These are phyloP conservation scores for Eospalax fontanierii DNA, from an alignment of 2,797 vertebrate species.

Conservation along the genomic window DNA sequence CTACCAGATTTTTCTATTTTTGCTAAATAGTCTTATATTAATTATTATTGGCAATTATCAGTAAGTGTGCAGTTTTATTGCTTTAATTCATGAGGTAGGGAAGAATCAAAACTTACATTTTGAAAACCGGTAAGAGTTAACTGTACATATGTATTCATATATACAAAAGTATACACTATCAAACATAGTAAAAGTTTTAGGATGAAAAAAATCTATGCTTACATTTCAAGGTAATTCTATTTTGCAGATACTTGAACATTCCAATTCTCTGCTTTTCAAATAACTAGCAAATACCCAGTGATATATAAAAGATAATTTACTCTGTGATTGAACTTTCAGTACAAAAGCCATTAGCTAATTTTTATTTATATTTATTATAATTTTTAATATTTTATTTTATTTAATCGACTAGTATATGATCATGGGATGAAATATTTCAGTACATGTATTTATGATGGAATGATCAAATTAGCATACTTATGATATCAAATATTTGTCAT, in stretches of 20 bases:
- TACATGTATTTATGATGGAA: neutral
- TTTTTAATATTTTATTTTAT: neutral
- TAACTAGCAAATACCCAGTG: neutral
- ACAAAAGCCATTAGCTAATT: neutral
- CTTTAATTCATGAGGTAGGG: neutral
- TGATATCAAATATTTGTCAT: neutral
- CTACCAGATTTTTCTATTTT: slow-evolving; percentile 28
- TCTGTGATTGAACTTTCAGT: neutral
- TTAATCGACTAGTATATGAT: neutral
- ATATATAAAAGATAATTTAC: neutral
- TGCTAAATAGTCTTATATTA: neutral
- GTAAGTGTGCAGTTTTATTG: neutral
- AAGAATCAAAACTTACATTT: neutral
- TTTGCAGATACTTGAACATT: neutral
- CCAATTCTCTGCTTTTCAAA: slow-evolving; percentile 7
- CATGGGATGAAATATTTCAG: neutral
- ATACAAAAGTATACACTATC: neutral
- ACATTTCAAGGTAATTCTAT: neutral
- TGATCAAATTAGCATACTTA: neutral
- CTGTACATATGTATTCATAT: neutral
- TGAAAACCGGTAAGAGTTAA: neutral
- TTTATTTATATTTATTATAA: neutral
- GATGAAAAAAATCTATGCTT: neutral
- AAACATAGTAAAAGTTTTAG: slow-evolving; percentile 21
- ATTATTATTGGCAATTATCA: slow-evolving; percentile 14